These are phyloP conservation scores for Echinops telfairi DNA, from an alignment of 2,113 vertebrate species.

Conservation along the genomic window DNA sequence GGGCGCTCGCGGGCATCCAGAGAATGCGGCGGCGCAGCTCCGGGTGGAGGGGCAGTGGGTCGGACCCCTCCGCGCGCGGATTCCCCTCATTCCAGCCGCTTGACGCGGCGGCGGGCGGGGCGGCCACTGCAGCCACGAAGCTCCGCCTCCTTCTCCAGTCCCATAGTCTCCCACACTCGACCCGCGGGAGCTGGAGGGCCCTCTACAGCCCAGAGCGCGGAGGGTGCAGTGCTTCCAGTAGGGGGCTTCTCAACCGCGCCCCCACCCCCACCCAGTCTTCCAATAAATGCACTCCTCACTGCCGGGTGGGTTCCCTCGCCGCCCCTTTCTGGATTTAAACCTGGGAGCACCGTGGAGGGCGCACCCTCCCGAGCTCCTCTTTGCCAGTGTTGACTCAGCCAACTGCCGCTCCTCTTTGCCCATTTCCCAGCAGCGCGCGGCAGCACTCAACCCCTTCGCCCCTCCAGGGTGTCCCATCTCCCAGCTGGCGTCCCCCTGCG, in stretches of 20 bases:
- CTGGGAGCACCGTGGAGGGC: not conserved
- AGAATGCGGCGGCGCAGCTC: conserved; percentile 72
- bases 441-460: not conserved
- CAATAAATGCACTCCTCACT: not conserved
- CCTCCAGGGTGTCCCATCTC: conserved; percentile 24
- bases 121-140: not conserved
- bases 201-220: not conserved
- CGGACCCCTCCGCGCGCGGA: conserved; percentile 68
- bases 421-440: conserved; percentile 21
- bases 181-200: accelerated
- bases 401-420: not conserved
- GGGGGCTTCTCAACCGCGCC: no score
- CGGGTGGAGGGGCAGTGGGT: not conserved
- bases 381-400: not conserved
- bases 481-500: conserved; percentile 50
- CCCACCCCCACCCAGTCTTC: not conserved
- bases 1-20: conserved; percentile 76
- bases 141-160: not conserved
- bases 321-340: not conserved
- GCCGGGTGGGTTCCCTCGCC: not conserved
- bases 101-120: conserved; percentile 47
- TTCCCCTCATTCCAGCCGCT: conserved; percentile 78
- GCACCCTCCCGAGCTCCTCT: not conserved
- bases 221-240: not conserved
- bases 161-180: not conserved